phyloP scores from a whole-genome alignment of 2,888 invertebrate genomes.

The Dorcus hopei region DNA sequence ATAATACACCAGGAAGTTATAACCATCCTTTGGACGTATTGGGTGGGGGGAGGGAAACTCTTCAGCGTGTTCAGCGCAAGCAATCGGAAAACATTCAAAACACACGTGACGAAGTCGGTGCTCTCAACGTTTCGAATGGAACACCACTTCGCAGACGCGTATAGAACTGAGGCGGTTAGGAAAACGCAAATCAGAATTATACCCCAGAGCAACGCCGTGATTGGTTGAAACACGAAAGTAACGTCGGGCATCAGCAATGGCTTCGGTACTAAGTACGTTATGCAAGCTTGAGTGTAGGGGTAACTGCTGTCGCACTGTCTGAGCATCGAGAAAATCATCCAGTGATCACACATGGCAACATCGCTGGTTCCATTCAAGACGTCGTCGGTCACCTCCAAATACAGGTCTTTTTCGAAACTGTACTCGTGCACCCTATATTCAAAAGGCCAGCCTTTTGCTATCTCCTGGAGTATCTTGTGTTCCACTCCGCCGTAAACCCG shows the following conservation, averaged over 20 bases:
- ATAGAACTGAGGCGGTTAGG: neutral
- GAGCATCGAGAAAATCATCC: conserved; percentile 10
- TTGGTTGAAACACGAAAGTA: conserved; percentile 32
- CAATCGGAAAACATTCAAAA: neutral
- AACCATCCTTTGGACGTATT: conserved; percentile 9
- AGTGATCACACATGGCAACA: conserved; percentile 32
- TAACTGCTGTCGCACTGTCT: conserved; percentile 23
- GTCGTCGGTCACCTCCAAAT: conserved; percentile 15
- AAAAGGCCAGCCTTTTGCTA: conserved; percentile 24
- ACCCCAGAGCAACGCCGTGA: conserved; percentile 11
- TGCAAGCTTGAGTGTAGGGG: conserved; percentile 28
- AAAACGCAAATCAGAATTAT: neutral
- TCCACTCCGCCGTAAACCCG: conserved; percentile 23
- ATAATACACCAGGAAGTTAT: conserved; percentile 17
- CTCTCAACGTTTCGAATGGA: neutral
- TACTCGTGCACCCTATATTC: conserved; percentile 16
- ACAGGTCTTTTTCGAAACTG: conserved; percentile 15
- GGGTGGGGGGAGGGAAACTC: conserved; percentile 2
- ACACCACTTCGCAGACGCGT: neutral
- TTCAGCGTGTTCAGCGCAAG: neutral
- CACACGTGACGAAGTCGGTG: neutral
- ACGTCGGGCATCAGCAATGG: conserved; percentile 28
- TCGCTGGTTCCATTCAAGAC: conserved; percentile 22
- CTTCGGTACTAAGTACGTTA: conserved; percentile 35
- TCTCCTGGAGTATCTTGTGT: conserved; percentile 25